Base-by-base conservation (phyloP, 2,797 vertebrate species). In the Urophycis tenuis region DNA sequence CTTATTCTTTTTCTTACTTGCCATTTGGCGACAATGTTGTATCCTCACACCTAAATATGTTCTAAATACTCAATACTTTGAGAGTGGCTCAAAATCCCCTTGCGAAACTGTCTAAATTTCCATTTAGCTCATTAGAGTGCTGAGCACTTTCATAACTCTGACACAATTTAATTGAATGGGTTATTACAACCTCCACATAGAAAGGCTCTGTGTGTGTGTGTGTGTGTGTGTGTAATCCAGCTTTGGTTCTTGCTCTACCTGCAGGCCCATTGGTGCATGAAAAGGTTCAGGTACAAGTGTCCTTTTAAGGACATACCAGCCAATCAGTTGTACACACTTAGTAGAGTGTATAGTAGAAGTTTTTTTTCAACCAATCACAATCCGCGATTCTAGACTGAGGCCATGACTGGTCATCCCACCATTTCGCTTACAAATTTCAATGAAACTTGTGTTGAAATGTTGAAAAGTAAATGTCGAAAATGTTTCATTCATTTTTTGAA, bases 211-310 rank as follows among this genome's bases (percentile, higher is more conserved):
- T 60, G 53, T 60, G 53, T 60, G 41, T 32, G 45, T 75, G 45
- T 64, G 39, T 75, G 31, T 53, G 74, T 60, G 74, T 60, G 53
- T 60, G 53, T n/a, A 60, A 60, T 60, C 22, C 22, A 60, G 45
- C 19, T 22, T 53, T 19, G 19, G 19, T 53, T 53, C 19, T 53
- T 41, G 45, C n/a, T 53, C 45, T 53, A 19, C 22, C 3, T 53
- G 53, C 53, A 60, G 22, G 53, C 22, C 53, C 9, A 3, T 22
- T 60, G 7, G 49, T 25, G 22, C 19, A 60, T 9, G 22, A n/a
- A n/a, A 19, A 60, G 22, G 49, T 22, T 7, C 53, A 60, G 3
- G n/a, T 25, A n/a, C 53, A 25, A 25, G 53, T 25, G 53, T 60
- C n/a, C 3, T 45, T 25, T 25, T n/a, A 25, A 25, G 8, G 22